phyloP scores from a whole-genome alignment of 2,797 vertebrate species.

The Crenichthys baileyi region DNA sequence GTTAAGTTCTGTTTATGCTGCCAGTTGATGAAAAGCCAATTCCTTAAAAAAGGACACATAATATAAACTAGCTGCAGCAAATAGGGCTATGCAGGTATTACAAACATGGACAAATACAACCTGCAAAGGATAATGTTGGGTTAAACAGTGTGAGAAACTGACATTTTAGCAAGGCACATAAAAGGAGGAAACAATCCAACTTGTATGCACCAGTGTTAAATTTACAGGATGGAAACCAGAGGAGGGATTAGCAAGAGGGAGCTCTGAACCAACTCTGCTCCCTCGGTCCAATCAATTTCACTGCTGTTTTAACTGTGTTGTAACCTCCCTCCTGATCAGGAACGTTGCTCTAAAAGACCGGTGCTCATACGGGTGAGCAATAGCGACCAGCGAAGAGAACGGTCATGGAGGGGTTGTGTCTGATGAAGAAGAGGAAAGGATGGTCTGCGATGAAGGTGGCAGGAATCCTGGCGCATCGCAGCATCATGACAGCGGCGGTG shows the following conservation, averaged over 20 bases:
- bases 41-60: conserved; percentile 2
- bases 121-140: background rate
- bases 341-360: background rate
- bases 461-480: conserved; percentile 46
- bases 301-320: background rate
- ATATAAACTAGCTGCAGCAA: conserved; percentile 34
- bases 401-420: conserved; percentile 79
- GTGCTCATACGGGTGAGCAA: conserved; percentile 69
- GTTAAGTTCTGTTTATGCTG: background rate
- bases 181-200: conserved; percentile 9
- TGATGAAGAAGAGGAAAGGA: conserved; percentile 93
- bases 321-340: conserved; percentile 6
- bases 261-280: background rate
- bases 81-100: conserved; percentile 3
- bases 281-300: background rate
- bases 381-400: conserved; percentile 88
- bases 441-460: conserved; percentile 81
- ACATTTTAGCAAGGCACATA: conserved; percentile 7
- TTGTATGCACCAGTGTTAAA: background rate
- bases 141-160: background rate
- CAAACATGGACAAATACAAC: conserved; percentile 11
- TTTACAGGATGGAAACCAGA: conserved; percentile 7
- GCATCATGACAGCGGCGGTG: conserved; percentile 72
- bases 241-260: background rate
- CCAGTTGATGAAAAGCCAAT: background rate